Base-by-base conservation (phyloP, 1,140 invertebrate genomes). In the Drosophila mauritiana region DNA sequence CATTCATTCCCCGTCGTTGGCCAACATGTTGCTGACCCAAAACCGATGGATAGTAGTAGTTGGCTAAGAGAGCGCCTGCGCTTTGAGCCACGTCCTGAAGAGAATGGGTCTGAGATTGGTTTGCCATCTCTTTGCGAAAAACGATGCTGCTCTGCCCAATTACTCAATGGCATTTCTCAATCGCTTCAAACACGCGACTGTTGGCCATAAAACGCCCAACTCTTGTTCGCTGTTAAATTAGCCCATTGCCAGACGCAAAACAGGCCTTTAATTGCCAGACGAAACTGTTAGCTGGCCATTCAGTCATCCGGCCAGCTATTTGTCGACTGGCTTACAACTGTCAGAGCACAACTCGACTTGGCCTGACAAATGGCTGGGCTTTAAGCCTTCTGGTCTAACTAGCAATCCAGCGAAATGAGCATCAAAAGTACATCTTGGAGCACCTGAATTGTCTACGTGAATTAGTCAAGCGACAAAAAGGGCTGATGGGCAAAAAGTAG, bases 1-100 rank as follows among this genome's bases (percentile, higher is more conserved):
- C 83, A 77, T 88, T 63, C 55, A 31, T n/a, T 13, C 13, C 4
- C 37, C 22, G 36, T 37, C 49, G 49, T 20, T 45, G 59, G 73
- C 62, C 84, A 88, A 89, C 80, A 88, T 88, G 83, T 88, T 88
- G 83, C 83, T 88, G 84, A 88, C 83, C 83, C 76, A 86, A 40
- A 86, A 70, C 22, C 63, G 54, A 52, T 22, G 31, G 12, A 3
- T 7, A 52, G 27, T 20, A 51, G 11, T 11, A 20, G 11, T 17
- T 51, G 25, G 36, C 49, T 51, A 53, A 69, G 49, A 73, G 55
- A 36, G 80, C 76, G 65, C 55, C 65, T 85, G 80, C 80, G 80
- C 80, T 31, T 7, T 61, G 6, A 0, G 1, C 5, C 43, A 4
- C 3, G 49, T 12, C 43, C 40, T 36, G 27, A 68, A 62, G 42